Evolutionary conservation across 2,888 invertebrate species (phyloP), one percentile per base, ranked within the genome.

Genomic region (Furcula furcula): DNA sequence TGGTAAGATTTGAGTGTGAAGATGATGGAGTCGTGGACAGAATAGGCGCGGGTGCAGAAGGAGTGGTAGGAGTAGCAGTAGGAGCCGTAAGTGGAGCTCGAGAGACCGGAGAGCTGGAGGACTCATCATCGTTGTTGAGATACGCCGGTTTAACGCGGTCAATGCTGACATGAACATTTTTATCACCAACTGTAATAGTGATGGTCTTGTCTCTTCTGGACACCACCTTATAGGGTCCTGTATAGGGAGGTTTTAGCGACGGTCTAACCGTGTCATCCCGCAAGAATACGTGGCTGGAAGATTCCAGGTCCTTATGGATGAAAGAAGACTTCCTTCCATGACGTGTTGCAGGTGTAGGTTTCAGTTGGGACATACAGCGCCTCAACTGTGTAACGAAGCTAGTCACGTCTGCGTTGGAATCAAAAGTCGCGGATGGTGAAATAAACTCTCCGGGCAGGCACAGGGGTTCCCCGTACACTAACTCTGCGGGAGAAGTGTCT

Each of bases 191-290:
- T 11, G 29, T 20, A 7, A 35, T 4, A 0, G 35, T 29, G 6
- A 35, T 15, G 2, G 30, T 35, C 9, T 35, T 35, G 11, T 29
- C 20, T 10, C 20, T 30, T 13, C 28, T 31, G 13, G 19, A 11
- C 18, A 31, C n/a, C 7, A 31, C 28, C 11, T 36, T 36, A 14
- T 31, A 27, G n/a, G 51, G 47, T 3, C 47, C 47, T 2, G 44
- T 36, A 14, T 44, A 44, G 2, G 50, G 43, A 6, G 43, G 31
- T 16, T 40, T 21, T 1, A 50, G 16, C 1, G 42, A 27, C 13
- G 23, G 25, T 13, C 34, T 14, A 4, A 50, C 34, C 1, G 40
- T 15, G 13, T 50, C 46, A n/a, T 40, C 29, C 0, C 42, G 25
- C 7, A 49, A 10, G 12, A 40, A 45, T 7, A 40, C 30, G 12